phyloP scores from a whole-genome alignment of 2,113 vertebrate species.

The Atrichornis clamosus region DNA sequence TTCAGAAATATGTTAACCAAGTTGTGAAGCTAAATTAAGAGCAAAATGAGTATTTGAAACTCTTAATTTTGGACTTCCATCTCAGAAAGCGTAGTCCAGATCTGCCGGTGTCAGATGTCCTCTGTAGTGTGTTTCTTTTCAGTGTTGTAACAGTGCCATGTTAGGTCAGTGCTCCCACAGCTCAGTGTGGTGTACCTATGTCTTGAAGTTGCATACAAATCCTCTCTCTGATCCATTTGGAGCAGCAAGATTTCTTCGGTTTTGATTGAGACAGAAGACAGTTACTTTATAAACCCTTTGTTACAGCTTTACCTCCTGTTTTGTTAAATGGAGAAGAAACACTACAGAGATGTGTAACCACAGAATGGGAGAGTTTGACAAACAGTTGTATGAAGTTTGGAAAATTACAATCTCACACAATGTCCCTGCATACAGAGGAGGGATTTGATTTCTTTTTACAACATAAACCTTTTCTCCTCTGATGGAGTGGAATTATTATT shows the following conservation, averaged over 20 bases:
- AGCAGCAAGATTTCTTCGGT: not conserved
- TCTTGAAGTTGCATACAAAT: not conserved
- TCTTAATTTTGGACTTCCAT: not conserved
- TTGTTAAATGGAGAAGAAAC: not conserved
- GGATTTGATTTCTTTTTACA: not conserved
- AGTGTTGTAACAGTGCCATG: fast-evolving
- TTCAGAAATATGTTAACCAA: not conserved
- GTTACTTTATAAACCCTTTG: not conserved
- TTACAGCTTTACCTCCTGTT: not conserved
- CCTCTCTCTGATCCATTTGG: not conserved
- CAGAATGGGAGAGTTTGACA: not conserved
- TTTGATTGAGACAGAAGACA: not conserved
- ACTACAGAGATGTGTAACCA: not conserved
- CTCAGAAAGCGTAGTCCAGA: not conserved
- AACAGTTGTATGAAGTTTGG: not conserved
- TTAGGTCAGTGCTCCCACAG: not conserved
- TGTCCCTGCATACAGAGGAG: not conserved
- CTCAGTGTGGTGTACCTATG: not conserved
- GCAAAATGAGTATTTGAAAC: not conserved
- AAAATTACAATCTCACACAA: not conserved
- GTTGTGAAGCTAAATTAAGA: not conserved
- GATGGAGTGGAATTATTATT: not conserved
- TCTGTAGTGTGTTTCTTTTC: not conserved
- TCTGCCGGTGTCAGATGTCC: not conserved
- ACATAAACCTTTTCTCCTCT: not conserved